phyloP scores from a whole-genome alignment of 2,888 invertebrate species.

The Oligia strigilis region DNA sequence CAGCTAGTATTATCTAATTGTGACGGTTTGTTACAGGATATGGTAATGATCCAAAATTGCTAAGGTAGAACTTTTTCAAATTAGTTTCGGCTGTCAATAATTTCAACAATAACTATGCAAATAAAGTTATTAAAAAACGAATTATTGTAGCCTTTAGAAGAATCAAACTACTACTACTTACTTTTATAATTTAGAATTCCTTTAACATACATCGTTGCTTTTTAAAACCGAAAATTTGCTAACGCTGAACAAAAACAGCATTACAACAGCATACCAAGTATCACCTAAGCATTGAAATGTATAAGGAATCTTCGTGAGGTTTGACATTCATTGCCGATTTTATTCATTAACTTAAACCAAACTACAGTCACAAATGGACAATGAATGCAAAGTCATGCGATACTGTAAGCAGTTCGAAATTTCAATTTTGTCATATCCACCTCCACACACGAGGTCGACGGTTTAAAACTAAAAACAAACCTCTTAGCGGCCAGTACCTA shows the following conservation, averaged over 20 bases:
- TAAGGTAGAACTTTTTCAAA: slow-evolving; percentile 7
- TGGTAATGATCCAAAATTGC: slow-evolving; percentile 33
- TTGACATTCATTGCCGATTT: slow-evolving; percentile 32
- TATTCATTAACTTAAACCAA: rapidly evolving
- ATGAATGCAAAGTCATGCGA: slow-evolving; percentile 24
- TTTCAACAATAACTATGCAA: slow-evolving; percentile 18
- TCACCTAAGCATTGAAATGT: neutral
- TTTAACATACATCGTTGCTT: slow-evolving; percentile 54
- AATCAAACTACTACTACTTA: slow-evolving; percentile 4
- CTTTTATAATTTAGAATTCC: slow-evolving; percentile 40
- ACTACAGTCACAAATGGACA: neutral
- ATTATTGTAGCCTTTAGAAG: slow-evolving; percentile 41
- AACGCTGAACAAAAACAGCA: slow-evolving; percentile 21
- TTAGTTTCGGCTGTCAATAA: slow-evolving; percentile 5
- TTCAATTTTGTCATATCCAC: slow-evolving; percentile 65
- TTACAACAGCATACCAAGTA: slow-evolving; percentile 51
- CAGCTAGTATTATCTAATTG: neutral
- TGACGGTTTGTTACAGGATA: slow-evolving; percentile 17
- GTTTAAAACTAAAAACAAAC: slow-evolving; percentile 78
- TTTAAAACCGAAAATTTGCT: neutral
- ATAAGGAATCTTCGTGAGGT: neutral
- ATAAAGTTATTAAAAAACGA: slow-evolving; percentile 45
- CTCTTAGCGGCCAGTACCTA: slow-evolving; percentile 75
- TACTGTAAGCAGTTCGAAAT: slow-evolving; percentile 25
- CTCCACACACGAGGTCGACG: slow-evolving; percentile 68